Percentiles rank a stretch among this genome's conserved stretches.
phyloP scores from a whole-genome alignment of 2,888 invertebrate genomes.

The Azorinus chamasolen region DNA sequence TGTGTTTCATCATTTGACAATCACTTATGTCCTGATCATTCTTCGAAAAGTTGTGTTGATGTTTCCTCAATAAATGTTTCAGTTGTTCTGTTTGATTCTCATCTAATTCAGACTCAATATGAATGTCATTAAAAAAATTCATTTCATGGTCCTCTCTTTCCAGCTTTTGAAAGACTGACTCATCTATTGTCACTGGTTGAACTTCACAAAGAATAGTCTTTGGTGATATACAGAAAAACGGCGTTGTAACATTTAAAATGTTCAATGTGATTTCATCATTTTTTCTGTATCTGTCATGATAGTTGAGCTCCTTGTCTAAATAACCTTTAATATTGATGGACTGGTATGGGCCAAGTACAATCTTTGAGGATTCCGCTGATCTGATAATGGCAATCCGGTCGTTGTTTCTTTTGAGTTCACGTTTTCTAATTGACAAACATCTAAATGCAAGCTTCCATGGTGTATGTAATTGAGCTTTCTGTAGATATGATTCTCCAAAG shows the following conservation, averaged over 20 bases:
- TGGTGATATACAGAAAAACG: no score
- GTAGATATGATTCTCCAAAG: no score
- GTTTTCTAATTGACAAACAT: no score
- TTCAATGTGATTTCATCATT: neutral
- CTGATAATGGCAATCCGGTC: slow-evolving; percentile 13
- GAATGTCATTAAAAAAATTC: neutral
- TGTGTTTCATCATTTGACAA: slow-evolving; percentile 31
- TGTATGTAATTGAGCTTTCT: no score
- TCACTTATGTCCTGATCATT: slow-evolving; percentile 46
- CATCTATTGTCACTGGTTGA: neutral
- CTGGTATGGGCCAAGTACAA: neutral
- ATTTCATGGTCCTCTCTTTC: neutral
- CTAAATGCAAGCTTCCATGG: no score
- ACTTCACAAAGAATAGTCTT: neutral
- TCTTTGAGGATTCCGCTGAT: slow-evolving; percentile 30
- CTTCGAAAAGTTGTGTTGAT: slow-evolving; percentile 35
- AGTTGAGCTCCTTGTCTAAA: no score
- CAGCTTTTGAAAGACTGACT: neutral
- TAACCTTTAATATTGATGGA: no score
- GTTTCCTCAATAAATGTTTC: slow-evolving; percentile 1
- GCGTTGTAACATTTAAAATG: no score
- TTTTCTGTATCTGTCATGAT: slow-evolving; percentile 2
- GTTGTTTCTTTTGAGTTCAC: neutral
- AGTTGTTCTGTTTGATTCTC: neutral
- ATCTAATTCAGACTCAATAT: neutral